Percentiles rank a stretch among this genome's conserved stretches.
Evolutionary conservation across 2,113 vertebrate genomes (phyloP).

Genomic region (Xenus cinereus): DNA sequence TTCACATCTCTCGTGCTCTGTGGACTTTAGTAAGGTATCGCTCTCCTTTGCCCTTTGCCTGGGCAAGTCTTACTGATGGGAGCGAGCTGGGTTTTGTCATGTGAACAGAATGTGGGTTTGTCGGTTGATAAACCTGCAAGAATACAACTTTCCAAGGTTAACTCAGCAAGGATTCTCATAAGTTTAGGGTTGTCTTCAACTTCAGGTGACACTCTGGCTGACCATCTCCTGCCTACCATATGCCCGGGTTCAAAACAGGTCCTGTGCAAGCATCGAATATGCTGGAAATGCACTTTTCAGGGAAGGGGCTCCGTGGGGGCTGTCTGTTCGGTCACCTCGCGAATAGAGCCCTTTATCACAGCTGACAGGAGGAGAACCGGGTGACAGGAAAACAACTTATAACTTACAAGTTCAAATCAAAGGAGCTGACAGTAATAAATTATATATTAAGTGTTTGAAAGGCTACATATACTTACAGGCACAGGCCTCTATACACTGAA

Average conservation of each 20-base stretch:
- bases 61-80: neutral
- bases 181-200: neutral
- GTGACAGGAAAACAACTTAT: neutral
- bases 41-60: neutral
- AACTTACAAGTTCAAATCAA: neutral
- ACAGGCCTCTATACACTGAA: neutral
- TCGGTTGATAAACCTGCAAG: neutral
- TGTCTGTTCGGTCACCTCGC: neutral
- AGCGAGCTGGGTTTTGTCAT: neutral
- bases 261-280: accelerated
- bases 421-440: neutral
- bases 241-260: neutral
- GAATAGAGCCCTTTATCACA: neutral
- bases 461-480: neutral
- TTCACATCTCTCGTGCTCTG: neutral
- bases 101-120: neutral
- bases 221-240: accelerated
- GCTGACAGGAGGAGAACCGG: conserved; percentile 17
- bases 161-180: accelerated
- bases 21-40: too few relatives aligned
- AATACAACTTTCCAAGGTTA: neutral
- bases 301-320: neutral
- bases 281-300: neutral
- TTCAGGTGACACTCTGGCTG: neutral
- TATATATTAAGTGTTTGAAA: neutral